Conservation (phyloP, 2,888 invertebrate genomes). For the Athalia rosae region DNA sequence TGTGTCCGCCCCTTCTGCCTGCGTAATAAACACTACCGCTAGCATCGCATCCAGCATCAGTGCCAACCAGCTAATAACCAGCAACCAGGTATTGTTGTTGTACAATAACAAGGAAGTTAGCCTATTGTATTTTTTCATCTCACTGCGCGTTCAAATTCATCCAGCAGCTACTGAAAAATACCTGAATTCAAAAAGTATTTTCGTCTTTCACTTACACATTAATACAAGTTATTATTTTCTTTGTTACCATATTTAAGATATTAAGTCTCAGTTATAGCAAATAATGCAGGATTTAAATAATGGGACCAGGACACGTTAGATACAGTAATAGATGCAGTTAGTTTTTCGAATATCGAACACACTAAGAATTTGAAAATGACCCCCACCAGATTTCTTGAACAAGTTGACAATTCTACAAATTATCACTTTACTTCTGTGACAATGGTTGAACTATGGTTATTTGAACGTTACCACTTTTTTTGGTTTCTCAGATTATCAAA, state of each 20-base stretch:
- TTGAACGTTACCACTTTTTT: not conserved
- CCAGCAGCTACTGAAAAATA: not conserved
- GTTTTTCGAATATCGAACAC: not conserved
- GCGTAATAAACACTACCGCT: slow-evolving; percentile 73
- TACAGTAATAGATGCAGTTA: not conserved
- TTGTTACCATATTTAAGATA: too few relatives aligned
- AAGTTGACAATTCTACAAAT: slow-evolving; percentile 20
- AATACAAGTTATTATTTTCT: too few relatives aligned
- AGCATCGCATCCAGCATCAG: slow-evolving; percentile 73
- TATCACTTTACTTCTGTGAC: not conserved
- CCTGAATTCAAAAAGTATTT: too few relatives aligned
- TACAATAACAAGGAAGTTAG: slow-evolving; percentile 52
- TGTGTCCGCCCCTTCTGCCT: slow-evolving; percentile 72
- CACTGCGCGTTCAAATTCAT: not conserved
- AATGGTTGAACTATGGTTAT: not conserved
- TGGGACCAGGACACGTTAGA: too few relatives aligned
- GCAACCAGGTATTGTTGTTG: slow-evolving; percentile 70
- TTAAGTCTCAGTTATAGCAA: too few relatives aligned
- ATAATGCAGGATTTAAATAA: too few relatives aligned
- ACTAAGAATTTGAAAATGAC: slow-evolving; percentile 2
- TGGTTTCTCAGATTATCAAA: not conserved
- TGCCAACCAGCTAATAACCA: slow-evolving; percentile 74
- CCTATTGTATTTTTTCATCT: not conserved
- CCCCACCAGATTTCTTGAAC: slow-evolving; percentile 30
- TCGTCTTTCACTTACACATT: too few relatives aligned